A percentile compares a stretch with the other conserved stretches of the same genome.
phyloP scores from a whole-genome alignment of 2,888 invertebrate species.

The Leptinotarsa rubiginosa region DNA sequence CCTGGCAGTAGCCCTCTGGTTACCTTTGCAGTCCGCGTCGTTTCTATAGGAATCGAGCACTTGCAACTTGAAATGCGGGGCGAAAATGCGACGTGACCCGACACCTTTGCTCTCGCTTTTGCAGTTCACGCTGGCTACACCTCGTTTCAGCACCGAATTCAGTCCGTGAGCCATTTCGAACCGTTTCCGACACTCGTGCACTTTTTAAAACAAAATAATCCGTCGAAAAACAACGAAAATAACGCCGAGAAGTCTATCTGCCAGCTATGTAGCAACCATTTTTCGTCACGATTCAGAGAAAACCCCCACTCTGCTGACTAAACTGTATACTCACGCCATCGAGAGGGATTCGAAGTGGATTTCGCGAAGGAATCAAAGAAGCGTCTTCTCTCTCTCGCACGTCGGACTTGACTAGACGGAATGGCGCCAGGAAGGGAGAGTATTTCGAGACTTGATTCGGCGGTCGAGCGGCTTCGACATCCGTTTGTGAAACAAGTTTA shows the following conservation, averaged over 20 bases:
- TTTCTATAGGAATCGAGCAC: slow-evolving; percentile 88
- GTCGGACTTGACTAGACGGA: slow-evolving; percentile 22
- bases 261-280: slow-evolving; percentile 71
- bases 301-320: slow-evolving; percentile 67
- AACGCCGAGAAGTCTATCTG: slow-evolving; percentile 64
- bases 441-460: slow-evolving; percentile 58
- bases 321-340: slow-evolving; percentile 76
- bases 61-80: slow-evolving; percentile 89
- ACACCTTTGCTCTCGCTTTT: slow-evolving; percentile 68
- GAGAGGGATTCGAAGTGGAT: slow-evolving; percentile 68
- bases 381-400: slow-evolving; percentile 36
- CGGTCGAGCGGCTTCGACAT: slow-evolving; percentile 71
- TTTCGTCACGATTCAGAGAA: slow-evolving; percentile 68
- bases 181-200: slow-evolving; percentile 42
- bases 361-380: slow-evolving; percentile 45
- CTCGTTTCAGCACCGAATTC: slow-evolving; percentile 68
- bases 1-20: slow-evolving; percentile 89
- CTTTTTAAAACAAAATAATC: slow-evolving; percentile 51
- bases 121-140: slow-evolving; percentile 64
- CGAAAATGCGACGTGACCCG: slow-evolving; percentile 88
- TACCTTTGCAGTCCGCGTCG: slow-evolving; percentile 89
- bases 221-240: slow-evolving; percentile 60
- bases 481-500: slow-evolving; percentile 81
- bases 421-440: slow-evolving; percentile 55
- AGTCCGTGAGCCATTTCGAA: slow-evolving; percentile 72